Evolutionary conservation across 2,888 invertebrate species (phyloP), one percentile per base, ranked within the genome.

Genomic region (Lordiphosa andalusiaca): DNA sequence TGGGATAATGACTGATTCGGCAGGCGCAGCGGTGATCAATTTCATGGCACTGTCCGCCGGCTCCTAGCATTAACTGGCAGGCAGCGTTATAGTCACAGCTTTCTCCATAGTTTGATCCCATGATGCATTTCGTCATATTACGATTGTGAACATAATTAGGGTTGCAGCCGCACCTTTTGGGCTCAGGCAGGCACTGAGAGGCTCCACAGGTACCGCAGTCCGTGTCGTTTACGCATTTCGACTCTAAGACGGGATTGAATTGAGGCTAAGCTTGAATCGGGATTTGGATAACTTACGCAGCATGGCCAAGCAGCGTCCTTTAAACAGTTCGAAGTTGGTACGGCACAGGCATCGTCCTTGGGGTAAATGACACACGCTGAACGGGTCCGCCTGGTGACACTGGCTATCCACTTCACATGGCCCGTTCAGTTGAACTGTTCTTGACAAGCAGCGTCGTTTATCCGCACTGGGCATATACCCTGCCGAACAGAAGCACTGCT

Each of bases 401-500:
- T 89, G 89, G 0, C 64, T 61, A 21, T 75, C 56, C 49, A 67
- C 35, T 51, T 89, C 89, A 55, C 89, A 89, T 0, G 2, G 10
- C 2, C 57, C 84, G 0, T 66, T 69, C 36, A 88, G 61, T 1
- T 55, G 21, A 19, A 87, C 78, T 7, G 9, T 6, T 10, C 76
- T 64, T 12, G 69, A 55, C 23, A 89, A 54, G 51, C 89, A 89
- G 19, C 89, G 83, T 33, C 88, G 75, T 5, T 66, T 76, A 56
- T 89, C 89, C 0, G 6, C 56, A 49, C 88, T 89, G 35, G 87
- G 77, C 10, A 84, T 41, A 41, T 69, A 73, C 13, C 59, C 52
- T 4, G 13, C 30, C 23, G 56, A 40, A 39, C 89, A 89, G 59
- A 71, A 82, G 56, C 89, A 89, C 47, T 83, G 73, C 6, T 85